Conservation (phyloP, 2,888 invertebrate species). For the Amblyteles armatorius region DNA sequence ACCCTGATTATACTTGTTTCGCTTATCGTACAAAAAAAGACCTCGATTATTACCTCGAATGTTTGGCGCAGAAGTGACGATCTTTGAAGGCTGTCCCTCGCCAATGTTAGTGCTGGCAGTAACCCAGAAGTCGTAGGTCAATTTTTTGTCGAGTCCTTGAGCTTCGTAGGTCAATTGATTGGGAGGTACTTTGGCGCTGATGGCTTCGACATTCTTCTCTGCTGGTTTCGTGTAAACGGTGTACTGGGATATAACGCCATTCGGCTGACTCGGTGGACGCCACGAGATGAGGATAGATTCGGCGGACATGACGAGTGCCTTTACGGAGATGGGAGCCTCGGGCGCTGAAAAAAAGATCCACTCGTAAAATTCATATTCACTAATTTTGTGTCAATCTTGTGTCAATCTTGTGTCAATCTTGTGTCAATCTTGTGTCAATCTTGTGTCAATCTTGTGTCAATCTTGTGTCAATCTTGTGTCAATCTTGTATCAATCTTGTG, state of each 20-base stretch:
- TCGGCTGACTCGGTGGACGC: constrained; percentile 96
- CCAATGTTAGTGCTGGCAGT: constrained; percentile 97
- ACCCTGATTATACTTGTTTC: neutral
- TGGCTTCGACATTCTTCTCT: constrained; percentile 88
- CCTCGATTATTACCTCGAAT: constrained; percentile 87
- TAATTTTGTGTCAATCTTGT: neutral
- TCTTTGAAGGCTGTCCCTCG: constrained; percentile 96
- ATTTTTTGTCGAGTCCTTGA: constrained; percentile 91
- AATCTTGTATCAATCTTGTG: too few relatives aligned
- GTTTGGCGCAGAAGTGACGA: constrained; percentile 93
- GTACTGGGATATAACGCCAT: constrained; percentile 97
- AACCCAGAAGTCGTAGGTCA: constrained; percentile 97
- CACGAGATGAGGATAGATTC: constrained; percentile 97
- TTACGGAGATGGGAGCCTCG: constrained; percentile 96
- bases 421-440: too few relatives aligned
- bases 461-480: too few relatives aligned
- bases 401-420: constrained; percentile 25
- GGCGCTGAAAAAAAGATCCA: constrained; percentile 88
- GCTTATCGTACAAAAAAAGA: neutral
- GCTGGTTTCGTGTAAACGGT: constrained; percentile 93
- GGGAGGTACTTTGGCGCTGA: constrained; percentile 92
- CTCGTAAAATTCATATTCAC: neutral
- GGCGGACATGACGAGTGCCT: constrained; percentile 96
- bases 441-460: too few relatives aligned
- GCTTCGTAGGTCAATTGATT: constrained; percentile 95